Evolutionary conservation across 2,888 invertebrate genomes (phyloP), one percentile per base, ranked within the genome.

Genomic region (Brassicogethes aeneus): DNA sequence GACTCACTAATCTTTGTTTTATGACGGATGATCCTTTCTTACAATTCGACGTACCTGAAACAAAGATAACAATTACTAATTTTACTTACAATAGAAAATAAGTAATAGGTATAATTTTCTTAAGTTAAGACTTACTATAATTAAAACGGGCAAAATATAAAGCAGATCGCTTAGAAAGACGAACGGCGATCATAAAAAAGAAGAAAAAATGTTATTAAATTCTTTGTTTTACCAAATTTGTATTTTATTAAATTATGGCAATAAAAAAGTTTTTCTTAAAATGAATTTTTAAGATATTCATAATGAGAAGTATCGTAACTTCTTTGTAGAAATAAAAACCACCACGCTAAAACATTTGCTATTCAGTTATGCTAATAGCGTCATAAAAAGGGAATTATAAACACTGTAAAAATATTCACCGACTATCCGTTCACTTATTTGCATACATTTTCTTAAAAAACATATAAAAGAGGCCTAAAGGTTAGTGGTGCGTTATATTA

Each of bases 351-450:
- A 52, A 51, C 52, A 54, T 57, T 54, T 46, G 50, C 57, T 57
- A 57, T 63, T 61, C 65, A 59, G 59, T 62, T 64, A 66, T 66
- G 66, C 61, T 64, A 66, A 68, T 66, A 47, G 59, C 57, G 48
- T 57, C 57, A 61, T 66, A 66, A 66, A 66, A 66, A 65, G 60
- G 60, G 60, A 66, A 66, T 66, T 66, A 66, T 65, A 66, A 66
- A 67, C 66, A 65, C 64, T 64, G 65, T 63, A 61, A 65, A 66
- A 68, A 68, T 67, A 66, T 66, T 66, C 66, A 63, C 62, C 64
- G 62, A 58, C 62, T 60, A 64, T 61, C 62, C 62, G 54, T 55
- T 57, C 56, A 51, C 59, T 62, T 62, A 66, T 66, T 66, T 66
- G 65, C 66, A 66, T 66, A 62, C 64, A 65, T 66, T 65, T 63